Evolutionary conservation across 2,888 invertebrate species (phyloP).

Genomic region (Callimorpha dominula): DNA sequence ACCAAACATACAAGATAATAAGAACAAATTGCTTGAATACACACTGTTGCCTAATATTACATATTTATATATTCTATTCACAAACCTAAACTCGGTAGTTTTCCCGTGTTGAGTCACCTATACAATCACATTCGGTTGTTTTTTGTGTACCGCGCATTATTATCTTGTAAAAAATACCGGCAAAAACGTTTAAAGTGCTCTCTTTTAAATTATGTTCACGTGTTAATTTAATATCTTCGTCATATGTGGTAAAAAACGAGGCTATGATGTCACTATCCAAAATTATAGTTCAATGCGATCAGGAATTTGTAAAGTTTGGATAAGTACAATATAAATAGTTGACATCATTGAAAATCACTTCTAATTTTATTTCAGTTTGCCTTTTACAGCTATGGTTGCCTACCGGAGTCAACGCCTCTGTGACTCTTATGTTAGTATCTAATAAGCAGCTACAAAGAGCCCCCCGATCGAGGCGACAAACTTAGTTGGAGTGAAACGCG

Average conservation of each 20-base stretch:
- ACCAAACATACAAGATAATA: too few relatives aligned
- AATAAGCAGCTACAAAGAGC: too few relatives aligned
- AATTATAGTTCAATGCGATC: conserved; percentile 48
- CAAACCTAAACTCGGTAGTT: conserved; percentile 41
- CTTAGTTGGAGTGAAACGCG: too few relatives aligned
- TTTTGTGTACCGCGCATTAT: conserved; percentile 53
- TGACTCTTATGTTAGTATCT: too few relatives aligned
- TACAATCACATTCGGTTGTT: conserved; percentile 53
- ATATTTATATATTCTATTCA: conserved; percentile 9
- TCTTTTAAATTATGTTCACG: conserved; percentile 74
- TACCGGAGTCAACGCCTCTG: neutral
- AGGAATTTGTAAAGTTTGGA: conserved; percentile 48
- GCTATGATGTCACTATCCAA: conserved; percentile 72
- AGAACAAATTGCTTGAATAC: too few relatives aligned
- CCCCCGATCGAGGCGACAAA: too few relatives aligned
- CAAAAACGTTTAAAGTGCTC: conserved; percentile 65
- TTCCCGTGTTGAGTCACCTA: conserved; percentile 55
- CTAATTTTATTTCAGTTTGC: neutral
- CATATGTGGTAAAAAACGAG: conserved; percentile 71
- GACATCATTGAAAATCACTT: neutral
- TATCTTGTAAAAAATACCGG: conserved; percentile 47
- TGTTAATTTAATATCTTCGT: conserved; percentile 71
- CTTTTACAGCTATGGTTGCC: neutral
- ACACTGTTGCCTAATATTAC: too few relatives aligned
- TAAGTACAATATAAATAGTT: conserved; percentile 26